A percentile compares a stretch with the other conserved stretches of the same genome.
phyloP scores from a whole-genome alignment of 53 echinoderm and acorn worm genomes.

The Mesocentrotus franciscanus region DNA sequence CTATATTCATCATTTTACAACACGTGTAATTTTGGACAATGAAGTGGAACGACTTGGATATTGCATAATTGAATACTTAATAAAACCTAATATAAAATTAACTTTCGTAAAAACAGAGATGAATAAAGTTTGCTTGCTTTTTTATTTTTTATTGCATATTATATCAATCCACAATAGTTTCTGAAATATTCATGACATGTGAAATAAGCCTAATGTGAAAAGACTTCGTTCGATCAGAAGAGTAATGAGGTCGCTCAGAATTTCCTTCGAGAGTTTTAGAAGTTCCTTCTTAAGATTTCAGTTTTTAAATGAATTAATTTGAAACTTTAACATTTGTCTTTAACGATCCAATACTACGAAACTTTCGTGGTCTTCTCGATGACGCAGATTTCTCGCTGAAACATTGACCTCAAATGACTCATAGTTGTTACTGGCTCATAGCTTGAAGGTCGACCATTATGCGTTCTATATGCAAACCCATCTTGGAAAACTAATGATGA shows the following conservation, averaged over 20 bases:
- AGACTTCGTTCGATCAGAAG: too few relatives aligned
- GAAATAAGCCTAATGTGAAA: too few relatives aligned
- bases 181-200: too few relatives aligned
- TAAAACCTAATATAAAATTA: neutral
- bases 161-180: too few relatives aligned
- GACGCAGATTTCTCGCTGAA: conserved; percentile 37
- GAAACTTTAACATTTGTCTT: neutral
- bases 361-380: neutral
- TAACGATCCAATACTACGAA: neutral
- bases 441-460: neutral
- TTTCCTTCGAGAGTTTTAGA: too few relatives aligned
- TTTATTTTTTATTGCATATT: too few relatives aligned
- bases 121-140: neutral
- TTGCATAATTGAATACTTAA: neutral
- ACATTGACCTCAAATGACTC: conserved; percentile 30
- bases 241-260: too few relatives aligned
- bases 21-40: neutral
- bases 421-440: neutral
- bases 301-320: neutral
- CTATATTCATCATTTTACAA: neutral
- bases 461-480: neutral
- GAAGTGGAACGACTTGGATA: neutral
- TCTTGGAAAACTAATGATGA: neutral
- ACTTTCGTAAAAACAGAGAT: neutral
- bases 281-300: neutral